Percentiles rank a stretch among this genome's conserved stretches.
Conservation (phyloP, 2,113 vertebrate genomes). For the Oryzias woworae region DNA sequence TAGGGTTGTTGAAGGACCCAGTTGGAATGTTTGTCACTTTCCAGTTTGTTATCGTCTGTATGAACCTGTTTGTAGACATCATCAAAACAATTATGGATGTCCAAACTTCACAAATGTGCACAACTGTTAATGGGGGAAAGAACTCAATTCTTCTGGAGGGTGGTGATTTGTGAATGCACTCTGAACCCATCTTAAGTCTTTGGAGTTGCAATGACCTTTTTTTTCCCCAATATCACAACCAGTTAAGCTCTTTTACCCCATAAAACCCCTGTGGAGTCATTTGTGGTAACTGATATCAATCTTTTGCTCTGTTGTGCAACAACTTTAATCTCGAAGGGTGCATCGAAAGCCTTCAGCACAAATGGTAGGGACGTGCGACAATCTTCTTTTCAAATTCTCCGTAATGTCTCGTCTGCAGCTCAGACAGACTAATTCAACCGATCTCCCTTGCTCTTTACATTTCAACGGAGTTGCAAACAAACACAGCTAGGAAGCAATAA, state of each 20-base stretch:
- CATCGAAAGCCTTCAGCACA: not conserved
- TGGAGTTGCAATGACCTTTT: too few species aligned
- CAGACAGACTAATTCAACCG: not conserved
- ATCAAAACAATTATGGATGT: not conserved
- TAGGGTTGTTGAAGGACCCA: not conserved
- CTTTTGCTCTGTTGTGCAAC: too few species aligned
- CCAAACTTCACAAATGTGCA: not conserved
- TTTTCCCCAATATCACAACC: too few species aligned
- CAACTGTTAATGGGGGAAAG: not conserved
- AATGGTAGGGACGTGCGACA: not conserved
- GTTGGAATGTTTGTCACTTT: conserved; percentile 2
- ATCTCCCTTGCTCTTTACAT: not conserved
- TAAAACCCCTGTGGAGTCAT: too few species aligned
- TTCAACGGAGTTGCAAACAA: not conserved
- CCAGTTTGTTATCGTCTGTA: not conserved
- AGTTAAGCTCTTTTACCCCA: too few species aligned
- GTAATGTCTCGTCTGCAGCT: not conserved
- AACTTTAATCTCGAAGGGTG: too few species aligned
- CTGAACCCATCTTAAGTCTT: too few species aligned
- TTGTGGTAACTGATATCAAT: too few species aligned
- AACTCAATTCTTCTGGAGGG: too few species aligned
- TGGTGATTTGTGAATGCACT: too few species aligned
- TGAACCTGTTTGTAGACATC: not conserved
- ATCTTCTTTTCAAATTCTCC: not conserved
- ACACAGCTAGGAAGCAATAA: not conserved